Evolutionary conservation across 2,113 vertebrate species (phyloP), one percentile per base, ranked within the genome.

Genomic region (Antigone vipio): DNA sequence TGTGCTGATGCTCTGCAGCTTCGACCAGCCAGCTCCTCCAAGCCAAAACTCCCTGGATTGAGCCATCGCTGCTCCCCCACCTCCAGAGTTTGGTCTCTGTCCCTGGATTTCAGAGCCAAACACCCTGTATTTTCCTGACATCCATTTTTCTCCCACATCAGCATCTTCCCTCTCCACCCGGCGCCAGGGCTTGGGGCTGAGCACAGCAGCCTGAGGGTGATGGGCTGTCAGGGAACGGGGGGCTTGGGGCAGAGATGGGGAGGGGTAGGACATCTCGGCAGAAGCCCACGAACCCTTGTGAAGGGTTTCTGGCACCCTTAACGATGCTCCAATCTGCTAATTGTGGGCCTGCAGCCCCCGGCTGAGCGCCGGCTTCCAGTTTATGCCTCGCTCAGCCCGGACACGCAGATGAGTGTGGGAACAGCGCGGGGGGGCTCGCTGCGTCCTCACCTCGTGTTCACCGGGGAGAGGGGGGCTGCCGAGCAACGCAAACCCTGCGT

Each of bases 371-470:
- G 5, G 24, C 66, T 62, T 30, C 83, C 77, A 59, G 64, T n/a
- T n/a, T 20, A 53, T 34, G 74, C 53, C 35, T 75, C 29, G 0
- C 50, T 75, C 34, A 62, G 26, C 29, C 58, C 64, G 13, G 85
- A 34, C 53, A 17, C n/a, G 3, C 11, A 8, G 79, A 35, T 1
- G 42, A 35, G 12, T 4, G 47, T 26, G 82, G 68, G 75, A 45
- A 30, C 0, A 5, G 29, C 1, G 26, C 6, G 17, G 9, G 17
- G 32, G 45, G 52, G 6, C 38, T 38, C 44, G 2, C 20, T 2
- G 9, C 42, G 22, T 9, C 81, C 40, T 34, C 72, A 13, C 1
- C 1, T 29, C 14, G 0, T 1, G 9, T 60, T 26, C 5, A 4
- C 6, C 2, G 13, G 66, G 82, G 17, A 67, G 10, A 27, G 52